Base-by-base conservation (phyloP, 2,797 vertebrate species). In the Lindbergichthys nudifrons region DNA sequence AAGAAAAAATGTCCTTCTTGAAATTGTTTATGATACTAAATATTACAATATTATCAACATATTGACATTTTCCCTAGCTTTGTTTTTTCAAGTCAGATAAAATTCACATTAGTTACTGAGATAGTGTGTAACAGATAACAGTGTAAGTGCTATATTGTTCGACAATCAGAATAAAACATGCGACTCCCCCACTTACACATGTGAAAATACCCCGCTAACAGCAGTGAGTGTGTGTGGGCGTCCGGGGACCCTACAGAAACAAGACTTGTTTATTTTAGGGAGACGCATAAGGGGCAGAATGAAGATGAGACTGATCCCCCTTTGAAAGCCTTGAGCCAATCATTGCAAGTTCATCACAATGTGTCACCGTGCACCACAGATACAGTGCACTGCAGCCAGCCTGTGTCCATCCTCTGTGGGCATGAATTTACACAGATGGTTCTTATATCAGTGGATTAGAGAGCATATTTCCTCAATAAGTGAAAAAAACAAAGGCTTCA, bases 391-490 rank as follows among this genome's bases (percentile, higher is more conserved):
- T 67, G 84, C 84, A 91, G 87, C 77, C 66, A 75, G 45, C 58
- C 70, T 88, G 72, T 83, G 75, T 86, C 64, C 75, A 52, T 81
- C 81, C 81, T 80, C 84, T 87, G 72, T 86, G 80, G 87, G 80
- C 85, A 86, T 60, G 54, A 30, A 92, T 94, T 94, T 89, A 92
- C 91, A 89, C 92, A 95, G 92, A 94, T 96, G 94, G 83, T 95
- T 96, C 93, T 92, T 89, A 85, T 96, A 91, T 88, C 64, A 43
- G 51, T 57, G 91, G 93, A 93, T 95, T 93, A 94, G 77, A 83
- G 72, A 90, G 88, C 84, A 88, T 92, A 93, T 93, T 94, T 94
- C 89, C 89, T 86, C 86, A 92, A 88, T 89, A 89, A 92, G 82
- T 75, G 87, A 82, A 80, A 84, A 87, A 87, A 92, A 88, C 81